Evolutionary conservation across 1,140 invertebrate species (phyloP), one percentile per base, ranked within the genome.

Genomic region (Drosophila orena): DNA sequence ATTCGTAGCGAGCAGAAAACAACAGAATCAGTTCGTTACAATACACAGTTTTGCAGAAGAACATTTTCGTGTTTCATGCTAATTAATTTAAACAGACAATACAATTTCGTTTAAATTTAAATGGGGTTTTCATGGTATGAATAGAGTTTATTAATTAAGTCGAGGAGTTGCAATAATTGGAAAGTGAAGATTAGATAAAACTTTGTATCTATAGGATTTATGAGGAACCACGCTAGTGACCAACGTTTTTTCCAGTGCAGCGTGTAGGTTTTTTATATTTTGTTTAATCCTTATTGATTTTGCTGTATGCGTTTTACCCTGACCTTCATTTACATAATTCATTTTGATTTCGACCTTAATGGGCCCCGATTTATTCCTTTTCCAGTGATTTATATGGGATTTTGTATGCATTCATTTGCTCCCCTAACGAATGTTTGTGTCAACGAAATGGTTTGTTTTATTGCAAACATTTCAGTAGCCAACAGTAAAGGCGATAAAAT

Each of bases 391-490:
- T 70, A 77, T 80, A 46, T 54, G 20, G 44, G 22, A 8, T 40
- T 20, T 54, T 57, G 58, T 57, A 42, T 53, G 38, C 59, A 59
- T 77, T 47, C 47, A 53, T 59, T 62, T 58, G 5, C 54, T 47
- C 38, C 57, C 65, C 15, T 44, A 37, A 50, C 69, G 35, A 38
- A 30, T 66, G 75, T 53, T 70, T 54, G 71, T 70, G 69, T 79
- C 75, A 83, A 78, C 71, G 69, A 46, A 81, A 73, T 75, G 53
- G 59, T 54, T 74, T 62, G n/a, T 66, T 75, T 78, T 60, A 70
- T 75, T 69, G 61, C 70, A 70, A 68, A 66, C 50, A 70, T 83
- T 84, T 83, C 80, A 72, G 79, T 70, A 71, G 71, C 34, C 49
- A 24, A 10, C 58, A 27, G 30, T 14, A 46, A 64, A 20, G 42